Evolutionary conservation across 2,797 vertebrate species (phyloP).

Genomic region (Typhlichthys eigenmanni): DNA sequence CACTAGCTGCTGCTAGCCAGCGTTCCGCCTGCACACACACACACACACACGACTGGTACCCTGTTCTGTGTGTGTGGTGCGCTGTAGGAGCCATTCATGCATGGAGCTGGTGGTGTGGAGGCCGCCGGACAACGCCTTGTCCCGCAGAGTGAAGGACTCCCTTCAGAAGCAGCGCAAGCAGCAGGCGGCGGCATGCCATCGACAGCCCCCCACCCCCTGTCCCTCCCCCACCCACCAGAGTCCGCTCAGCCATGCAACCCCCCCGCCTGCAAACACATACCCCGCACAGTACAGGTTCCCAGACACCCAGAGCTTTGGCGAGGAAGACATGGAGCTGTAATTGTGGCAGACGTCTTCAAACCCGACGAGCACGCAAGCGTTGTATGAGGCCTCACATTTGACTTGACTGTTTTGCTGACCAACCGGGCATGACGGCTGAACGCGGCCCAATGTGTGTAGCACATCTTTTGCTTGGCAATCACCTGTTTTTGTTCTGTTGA

Average conservation of each 20-base stretch:
- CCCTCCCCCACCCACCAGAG: slow-evolving; percentile 53
- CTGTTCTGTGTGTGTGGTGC: slow-evolving; percentile 5
- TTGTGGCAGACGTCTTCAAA: too few species aligned
- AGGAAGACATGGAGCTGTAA: slow-evolving; percentile 85
- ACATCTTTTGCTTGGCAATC: slow-evolving; percentile 29
- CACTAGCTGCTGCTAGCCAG: not conserved
- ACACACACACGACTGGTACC: not conserved
- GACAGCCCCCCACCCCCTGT: slow-evolving; percentile 62
- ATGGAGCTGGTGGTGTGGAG: slow-evolving; percentile 86
- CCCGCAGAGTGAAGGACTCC: slow-evolving; percentile 72
- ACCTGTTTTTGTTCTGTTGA: slow-evolving; percentile 16
- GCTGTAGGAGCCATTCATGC: slow-evolving; percentile 78
- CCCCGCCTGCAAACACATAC: slow-evolving; percentile 41
- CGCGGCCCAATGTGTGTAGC: slow-evolving; percentile 22
- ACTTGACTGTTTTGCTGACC: slow-evolving; percentile 2
- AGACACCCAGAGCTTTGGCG: slow-evolving; percentile 55
- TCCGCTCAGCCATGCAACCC: slow-evolving; percentile 37
- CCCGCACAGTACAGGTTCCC: slow-evolving; percentile 57
- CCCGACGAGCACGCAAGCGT: too few species aligned
- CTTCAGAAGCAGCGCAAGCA: slow-evolving; percentile 77
- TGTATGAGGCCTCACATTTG: slow-evolving; percentile 12
- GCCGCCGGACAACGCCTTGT: slow-evolving; percentile 76
- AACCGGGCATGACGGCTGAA: slow-evolving; percentile 24
- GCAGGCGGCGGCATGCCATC: slow-evolving; percentile 45
- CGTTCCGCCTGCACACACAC: not conserved